Evolutionary conservation across 2,888 invertebrate species (phyloP).

Genomic region (Leucophenga maculata): DNA sequence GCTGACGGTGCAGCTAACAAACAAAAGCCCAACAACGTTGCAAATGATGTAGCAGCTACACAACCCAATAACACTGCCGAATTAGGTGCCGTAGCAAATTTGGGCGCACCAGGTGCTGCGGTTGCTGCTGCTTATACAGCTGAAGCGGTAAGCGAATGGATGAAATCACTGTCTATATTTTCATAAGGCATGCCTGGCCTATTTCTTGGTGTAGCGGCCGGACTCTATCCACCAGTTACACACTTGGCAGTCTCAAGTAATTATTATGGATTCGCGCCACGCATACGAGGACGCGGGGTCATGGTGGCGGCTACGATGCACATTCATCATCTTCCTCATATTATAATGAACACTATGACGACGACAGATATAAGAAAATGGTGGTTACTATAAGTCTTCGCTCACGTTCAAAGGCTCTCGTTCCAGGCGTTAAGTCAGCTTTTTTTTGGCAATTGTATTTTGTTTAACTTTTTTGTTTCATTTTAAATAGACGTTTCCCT

Average conservation of each 20-base stretch:
- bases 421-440: slow-evolving; percentile 50
- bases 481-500: slow-evolving; percentile 52
- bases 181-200: slow-evolving; percentile 62
- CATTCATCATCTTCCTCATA: slow-evolving; percentile 55
- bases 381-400: slow-evolving; percentile 72
- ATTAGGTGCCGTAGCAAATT: slow-evolving; percentile 45
- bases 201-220: slow-evolving; percentile 63
- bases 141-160: slow-evolving; percentile 68
- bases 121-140: slow-evolving; percentile 54
- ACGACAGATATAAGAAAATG: slow-evolving; percentile 74
- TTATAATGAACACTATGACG: slow-evolving; percentile 75
- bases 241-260: slow-evolving; percentile 60
- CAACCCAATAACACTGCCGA: slow-evolving; percentile 44
- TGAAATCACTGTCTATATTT: slow-evolving; percentile 70
- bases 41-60: slow-evolving; percentile 49
- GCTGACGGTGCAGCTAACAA: slow-evolving; percentile 44
- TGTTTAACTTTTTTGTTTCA: slow-evolving; percentile 15
- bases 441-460: background rate
- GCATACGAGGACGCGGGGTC: slow-evolving; percentile 71
- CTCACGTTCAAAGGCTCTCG: slow-evolving; percentile 62
- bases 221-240: slow-evolving; percentile 57
- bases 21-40: slow-evolving; percentile 48
- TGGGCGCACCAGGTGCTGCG: slow-evolving; percentile 24
- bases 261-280: slow-evolving; percentile 68
- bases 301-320: slow-evolving; percentile 54